Evolutionary conservation across 2,888 invertebrate genomes (phyloP).

Genomic region (Melanotus villosus): DNA sequence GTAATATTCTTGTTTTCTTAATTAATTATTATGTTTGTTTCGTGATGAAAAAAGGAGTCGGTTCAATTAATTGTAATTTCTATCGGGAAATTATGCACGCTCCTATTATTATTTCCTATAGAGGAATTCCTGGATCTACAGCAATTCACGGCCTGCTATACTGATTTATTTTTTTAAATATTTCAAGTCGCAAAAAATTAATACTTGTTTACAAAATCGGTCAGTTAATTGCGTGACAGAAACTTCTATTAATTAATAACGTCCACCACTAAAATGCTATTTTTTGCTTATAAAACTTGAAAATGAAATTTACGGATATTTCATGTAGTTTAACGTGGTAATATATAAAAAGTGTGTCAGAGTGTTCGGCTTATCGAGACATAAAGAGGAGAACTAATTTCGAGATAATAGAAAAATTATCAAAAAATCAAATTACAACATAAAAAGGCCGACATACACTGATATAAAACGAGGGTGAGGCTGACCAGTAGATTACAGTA

Average conservation of each 20-base stretch:
- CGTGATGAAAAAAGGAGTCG: slow-evolving; percentile 1
- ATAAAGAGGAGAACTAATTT: slow-evolving; percentile 42
- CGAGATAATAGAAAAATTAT: slow-evolving; percentile 47
- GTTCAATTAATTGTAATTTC: slow-evolving; percentile 3
- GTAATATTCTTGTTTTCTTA: neutral
- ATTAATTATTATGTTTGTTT: slow-evolving; percentile 1
- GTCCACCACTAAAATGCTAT: too few relatives aligned
- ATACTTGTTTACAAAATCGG: too few relatives aligned
- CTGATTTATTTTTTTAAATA: too few relatives aligned
- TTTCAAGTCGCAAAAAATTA: too few relatives aligned
- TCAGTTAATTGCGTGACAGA: too few relatives aligned
- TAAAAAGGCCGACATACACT: slow-evolving; percentile 37
- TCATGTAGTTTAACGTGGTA: slow-evolving; percentile 14
- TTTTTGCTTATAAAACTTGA: slow-evolving; percentile 22
- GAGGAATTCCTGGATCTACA: neutral
- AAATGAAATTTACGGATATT: slow-evolving; percentile 29
- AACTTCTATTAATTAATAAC: too few relatives aligned
- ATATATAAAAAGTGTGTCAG: slow-evolving; percentile 31
- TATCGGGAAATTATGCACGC: slow-evolving; percentile 5
- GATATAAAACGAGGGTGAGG: slow-evolving; percentile 22
- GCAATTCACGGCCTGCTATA: too few relatives aligned
- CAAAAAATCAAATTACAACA: slow-evolving; percentile 46
- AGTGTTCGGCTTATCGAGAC: slow-evolving; percentile 32
- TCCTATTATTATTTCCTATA: slow-evolving; percentile 9
- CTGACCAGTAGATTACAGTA: slow-evolving; percentile 1